Evolutionary conservation across 2,888 invertebrate species (phyloP).

Genomic region (Drosophila barbarae): DNA sequence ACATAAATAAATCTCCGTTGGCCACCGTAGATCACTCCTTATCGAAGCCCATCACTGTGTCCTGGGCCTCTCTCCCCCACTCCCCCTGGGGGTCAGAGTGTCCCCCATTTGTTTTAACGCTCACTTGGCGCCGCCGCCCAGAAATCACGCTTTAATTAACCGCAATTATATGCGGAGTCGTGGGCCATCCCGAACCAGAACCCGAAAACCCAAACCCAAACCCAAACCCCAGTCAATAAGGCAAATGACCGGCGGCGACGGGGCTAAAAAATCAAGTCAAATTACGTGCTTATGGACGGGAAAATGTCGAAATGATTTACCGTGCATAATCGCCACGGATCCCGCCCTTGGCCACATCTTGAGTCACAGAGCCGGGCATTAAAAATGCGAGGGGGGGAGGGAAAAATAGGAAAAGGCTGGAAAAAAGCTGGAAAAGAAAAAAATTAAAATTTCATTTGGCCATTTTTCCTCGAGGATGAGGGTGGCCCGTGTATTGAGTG

Average conservation of each 20-base stretch:
- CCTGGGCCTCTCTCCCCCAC: neutral
- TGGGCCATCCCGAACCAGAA: constrained; percentile 35
- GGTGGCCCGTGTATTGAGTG: constrained; percentile 8
- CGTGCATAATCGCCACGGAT: constrained; percentile 71
- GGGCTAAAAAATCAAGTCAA: constrained; percentile 67
- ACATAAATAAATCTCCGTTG: constrained; percentile 14
- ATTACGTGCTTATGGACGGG: constrained; percentile 76
- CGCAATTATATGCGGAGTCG: constrained; percentile 75
- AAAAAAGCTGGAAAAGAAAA: constrained; percentile 36
- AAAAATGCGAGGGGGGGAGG: constrained; percentile 17
- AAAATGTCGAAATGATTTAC: constrained; percentile 77
- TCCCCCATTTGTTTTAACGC: constrained; percentile 38
- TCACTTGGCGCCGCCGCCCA: constrained; percentile 31
- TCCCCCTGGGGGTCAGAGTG: constrained; percentile 4
- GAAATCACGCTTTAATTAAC: constrained; percentile 71
- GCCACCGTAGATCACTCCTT: constrained; percentile 30
- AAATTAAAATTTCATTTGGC: constrained; percentile 68
- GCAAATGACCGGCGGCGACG: constrained; percentile 50
- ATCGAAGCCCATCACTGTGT: constrained; percentile 20
- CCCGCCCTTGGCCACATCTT: constrained; percentile 51
- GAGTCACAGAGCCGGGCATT: constrained; percentile 27
- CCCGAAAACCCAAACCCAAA: neutral
- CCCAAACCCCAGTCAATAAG: constrained; percentile 60
- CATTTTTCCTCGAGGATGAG: constrained; percentile 22
- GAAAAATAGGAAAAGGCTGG: constrained; percentile 21